These are phyloP conservation scores for Ariopsis seemanni DNA, from an alignment of 2,113 vertebrate genomes.

Conservation along the genomic window DNA sequence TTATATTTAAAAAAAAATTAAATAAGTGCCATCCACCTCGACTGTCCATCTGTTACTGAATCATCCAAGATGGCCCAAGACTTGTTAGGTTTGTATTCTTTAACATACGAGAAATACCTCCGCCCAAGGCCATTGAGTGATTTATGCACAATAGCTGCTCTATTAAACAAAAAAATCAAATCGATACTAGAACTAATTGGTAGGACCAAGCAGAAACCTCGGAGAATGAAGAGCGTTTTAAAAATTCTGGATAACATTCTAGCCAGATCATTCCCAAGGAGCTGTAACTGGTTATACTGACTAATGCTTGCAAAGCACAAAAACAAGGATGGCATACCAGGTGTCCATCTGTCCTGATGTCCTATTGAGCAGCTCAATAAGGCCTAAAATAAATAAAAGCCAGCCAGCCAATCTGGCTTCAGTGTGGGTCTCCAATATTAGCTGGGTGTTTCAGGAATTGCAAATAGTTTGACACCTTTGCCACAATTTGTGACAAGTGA, in stretches of 20 bases:
- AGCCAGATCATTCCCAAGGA: neutral
- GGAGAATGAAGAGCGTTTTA: neutral
- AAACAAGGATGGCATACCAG: neutral
- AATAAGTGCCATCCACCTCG: neutral
- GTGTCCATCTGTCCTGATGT: neutral
- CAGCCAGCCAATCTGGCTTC: neutral
- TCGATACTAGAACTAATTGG: neutral
- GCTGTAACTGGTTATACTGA: neutral
- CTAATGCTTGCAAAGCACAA: neutral
- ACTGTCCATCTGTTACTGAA: neutral
- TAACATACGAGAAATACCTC: neutral
- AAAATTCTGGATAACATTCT: neutral
- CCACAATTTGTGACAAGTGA: neutral
- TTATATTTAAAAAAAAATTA: no score
- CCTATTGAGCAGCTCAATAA: neutral
- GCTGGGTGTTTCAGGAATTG: neutral
- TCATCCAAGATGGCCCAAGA: neutral
- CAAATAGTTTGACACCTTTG: neutral
- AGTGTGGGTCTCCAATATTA: neutral
- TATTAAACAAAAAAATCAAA: neutral
- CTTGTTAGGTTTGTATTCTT: neutral
- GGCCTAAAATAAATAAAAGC: neutral
- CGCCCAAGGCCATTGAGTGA: neutral
- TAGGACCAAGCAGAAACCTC: neutral
- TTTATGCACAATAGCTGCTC: neutral